phyloP scores from a whole-genome alignment of 2,888 invertebrate genomes.

The Meandrusa payeni region DNA sequence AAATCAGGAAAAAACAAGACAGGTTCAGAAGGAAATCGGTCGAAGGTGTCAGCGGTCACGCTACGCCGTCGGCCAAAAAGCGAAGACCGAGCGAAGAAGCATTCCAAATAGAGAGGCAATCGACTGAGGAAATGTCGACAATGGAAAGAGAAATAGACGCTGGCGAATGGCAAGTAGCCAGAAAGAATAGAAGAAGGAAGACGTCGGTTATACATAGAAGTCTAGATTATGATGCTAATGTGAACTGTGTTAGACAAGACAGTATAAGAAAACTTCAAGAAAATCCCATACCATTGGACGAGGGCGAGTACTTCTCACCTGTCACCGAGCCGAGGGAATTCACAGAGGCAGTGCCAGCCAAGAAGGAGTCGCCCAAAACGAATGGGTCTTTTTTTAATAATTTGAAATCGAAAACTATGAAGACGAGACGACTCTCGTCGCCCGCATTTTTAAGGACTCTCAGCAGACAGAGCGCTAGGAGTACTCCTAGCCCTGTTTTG shows the following conservation, averaged over 20 bases:
- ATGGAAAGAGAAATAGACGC: conserved; percentile 72
- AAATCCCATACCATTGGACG: conserved; percentile 78
- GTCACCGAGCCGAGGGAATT: conserved; percentile 69
- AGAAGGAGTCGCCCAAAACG: conserved; percentile 59
- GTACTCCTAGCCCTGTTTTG: conserved; percentile 62
- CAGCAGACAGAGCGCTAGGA: conserved; percentile 71
- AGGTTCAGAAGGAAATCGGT: conserved; percentile 82
- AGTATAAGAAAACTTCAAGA: conserved; percentile 66
- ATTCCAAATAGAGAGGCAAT: conserved; percentile 81
- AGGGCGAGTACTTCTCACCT: conserved; percentile 76
- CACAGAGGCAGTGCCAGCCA: conserved; percentile 42
- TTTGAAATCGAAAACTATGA: conserved; percentile 70
- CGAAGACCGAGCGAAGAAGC: conserved; percentile 89
- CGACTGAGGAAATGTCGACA: conserved; percentile 79
- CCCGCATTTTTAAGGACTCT: conserved; percentile 82
- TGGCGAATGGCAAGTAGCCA: conserved; percentile 70
- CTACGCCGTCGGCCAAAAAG: conserved; percentile 76
- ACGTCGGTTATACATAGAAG: conserved; percentile 61
- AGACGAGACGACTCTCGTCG: conserved; percentile 78
- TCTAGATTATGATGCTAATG: conserved; percentile 53
- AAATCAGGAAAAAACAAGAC: conserved; percentile 57
- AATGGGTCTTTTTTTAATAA: conserved; percentile 75
- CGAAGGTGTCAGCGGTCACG: conserved; percentile 81
- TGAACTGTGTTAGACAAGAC: conserved; percentile 43
- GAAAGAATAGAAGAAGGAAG: conserved; percentile 74